Conservation (phyloP, 2,888 invertebrate genomes). For the Onchidella celtica region DNA sequence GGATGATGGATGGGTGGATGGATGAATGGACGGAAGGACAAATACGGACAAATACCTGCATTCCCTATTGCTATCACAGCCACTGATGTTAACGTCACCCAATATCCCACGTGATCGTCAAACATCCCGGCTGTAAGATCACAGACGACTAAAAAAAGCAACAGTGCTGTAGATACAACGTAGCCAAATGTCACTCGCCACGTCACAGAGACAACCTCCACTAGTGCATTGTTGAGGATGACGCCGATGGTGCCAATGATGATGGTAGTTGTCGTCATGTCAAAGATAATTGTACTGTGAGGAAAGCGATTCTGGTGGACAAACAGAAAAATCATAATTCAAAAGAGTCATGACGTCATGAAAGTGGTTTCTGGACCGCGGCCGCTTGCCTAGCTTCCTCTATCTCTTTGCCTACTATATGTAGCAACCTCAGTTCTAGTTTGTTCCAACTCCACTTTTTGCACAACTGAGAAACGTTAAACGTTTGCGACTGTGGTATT, state of each 20-base stretch:
- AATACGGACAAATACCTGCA: conserved; percentile 65
- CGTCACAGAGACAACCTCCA: conserved; percentile 26
- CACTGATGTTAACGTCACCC: conserved; percentile 65
- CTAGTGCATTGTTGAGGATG: conserved; percentile 86
- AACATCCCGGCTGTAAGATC: conserved; percentile 94
- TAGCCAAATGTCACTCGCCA: conserved; percentile 82
- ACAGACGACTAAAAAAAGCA: conserved; percentile 91
- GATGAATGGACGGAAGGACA: too few relatives aligned
- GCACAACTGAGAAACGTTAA: too few relatives aligned
- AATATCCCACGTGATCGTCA: conserved; percentile 88
- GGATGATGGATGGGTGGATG: too few relatives aligned
- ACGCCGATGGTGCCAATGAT: conserved; percentile 94
- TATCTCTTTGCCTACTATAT: too few relatives aligned
- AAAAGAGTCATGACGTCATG: too few relatives aligned
- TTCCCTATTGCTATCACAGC: conserved; percentile 55
- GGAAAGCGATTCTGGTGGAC: conserved; percentile 87
- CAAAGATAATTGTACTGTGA: conserved; percentile 91
- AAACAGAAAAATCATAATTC: too few relatives aligned
- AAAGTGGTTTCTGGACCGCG: too few relatives aligned
- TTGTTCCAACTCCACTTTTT: too few relatives aligned
- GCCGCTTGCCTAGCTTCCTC: too few relatives aligned
- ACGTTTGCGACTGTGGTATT: too few relatives aligned
- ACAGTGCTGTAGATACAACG: conserved; percentile 88
- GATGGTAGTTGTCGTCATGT: conserved; percentile 95
- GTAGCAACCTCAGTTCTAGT: too few relatives aligned